Percentiles rank a stretch among this genome's conserved stretches.
Conservation (phyloP, 2,113 vertebrate genomes). For the Corapipo altera region DNA sequence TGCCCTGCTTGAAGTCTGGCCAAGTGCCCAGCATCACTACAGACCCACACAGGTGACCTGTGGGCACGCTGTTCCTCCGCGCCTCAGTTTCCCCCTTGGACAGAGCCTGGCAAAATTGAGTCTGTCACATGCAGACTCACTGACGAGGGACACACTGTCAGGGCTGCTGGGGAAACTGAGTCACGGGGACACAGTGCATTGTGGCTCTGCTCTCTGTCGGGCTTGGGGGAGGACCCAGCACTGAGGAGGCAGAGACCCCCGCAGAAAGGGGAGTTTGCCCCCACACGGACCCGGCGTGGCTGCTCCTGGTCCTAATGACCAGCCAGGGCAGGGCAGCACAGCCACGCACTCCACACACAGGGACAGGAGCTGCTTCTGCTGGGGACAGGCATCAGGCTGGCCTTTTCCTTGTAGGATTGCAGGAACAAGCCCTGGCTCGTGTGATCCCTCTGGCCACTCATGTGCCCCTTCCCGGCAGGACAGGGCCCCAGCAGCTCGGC, state of each 20-base stretch:
- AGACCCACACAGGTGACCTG: background rate
- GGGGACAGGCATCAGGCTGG: accelerated
- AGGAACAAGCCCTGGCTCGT: accelerated
- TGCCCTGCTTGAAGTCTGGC: background rate
- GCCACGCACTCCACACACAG: accelerated
- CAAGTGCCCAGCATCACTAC: background rate
- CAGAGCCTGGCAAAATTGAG: background rate
- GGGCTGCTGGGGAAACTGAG: background rate
- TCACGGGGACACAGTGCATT: accelerated
- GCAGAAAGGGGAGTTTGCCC: background rate
- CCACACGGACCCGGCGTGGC: background rate
- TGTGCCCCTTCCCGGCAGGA: accelerated
- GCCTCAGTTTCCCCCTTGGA: background rate
- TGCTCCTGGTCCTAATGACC: background rate
- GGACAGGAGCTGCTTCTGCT: background rate
- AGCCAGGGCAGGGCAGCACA: accelerated
- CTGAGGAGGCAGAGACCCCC: accelerated
- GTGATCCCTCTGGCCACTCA: accelerated
- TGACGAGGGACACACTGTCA: background rate
- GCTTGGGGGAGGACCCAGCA: background rate
- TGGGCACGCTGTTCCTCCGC: background rate
- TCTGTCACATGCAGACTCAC: background rate
- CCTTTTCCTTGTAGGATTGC: background rate
- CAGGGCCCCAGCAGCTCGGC: accelerated
- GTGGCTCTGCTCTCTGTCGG: accelerated